Conservation (phyloP, 2,888 invertebrate genomes). For the Andrena praecox region DNA sequence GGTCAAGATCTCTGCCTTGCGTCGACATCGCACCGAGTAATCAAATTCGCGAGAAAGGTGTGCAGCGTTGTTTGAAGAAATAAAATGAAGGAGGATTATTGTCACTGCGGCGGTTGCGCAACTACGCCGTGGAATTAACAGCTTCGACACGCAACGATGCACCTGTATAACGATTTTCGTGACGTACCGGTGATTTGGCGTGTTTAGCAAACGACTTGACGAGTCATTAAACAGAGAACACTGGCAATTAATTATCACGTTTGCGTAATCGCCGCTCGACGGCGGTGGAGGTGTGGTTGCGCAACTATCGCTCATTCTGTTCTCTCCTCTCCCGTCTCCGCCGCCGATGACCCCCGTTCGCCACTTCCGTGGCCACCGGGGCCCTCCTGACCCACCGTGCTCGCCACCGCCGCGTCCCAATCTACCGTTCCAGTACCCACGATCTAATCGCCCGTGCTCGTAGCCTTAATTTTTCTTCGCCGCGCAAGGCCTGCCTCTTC, state of each 20-base stretch:
- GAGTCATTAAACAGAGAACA: conserved; percentile 81
- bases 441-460: conserved; percentile 51
- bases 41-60: not conserved
- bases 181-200: conserved; percentile 78
- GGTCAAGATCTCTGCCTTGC: no score
- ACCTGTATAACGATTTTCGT: conserved; percentile 78
- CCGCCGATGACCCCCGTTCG: conserved; percentile 47
- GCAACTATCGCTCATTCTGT: conserved; percentile 77
- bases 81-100: not conserved
- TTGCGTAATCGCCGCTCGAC: conserved; percentile 79
- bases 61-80: not conserved
- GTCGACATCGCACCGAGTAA: not conserved
- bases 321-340: conserved; percentile 56
- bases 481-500: not conserved
- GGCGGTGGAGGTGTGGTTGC: conserved; percentile 74
- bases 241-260: conserved; percentile 82
- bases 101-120: conserved; percentile 33
- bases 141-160: conserved; percentile 77
- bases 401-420: conserved; percentile 30
- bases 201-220: conserved; percentile 79
- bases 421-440: conserved; percentile 42
- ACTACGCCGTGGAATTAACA: conserved; percentile 71
- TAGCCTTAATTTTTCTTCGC: conserved; percentile 69
- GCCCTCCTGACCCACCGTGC: conserved; percentile 48
- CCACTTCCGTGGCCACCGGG: conserved; percentile 35